Conservation (phyloP, 2,888 invertebrate species). For the Athalia rosae region DNA sequence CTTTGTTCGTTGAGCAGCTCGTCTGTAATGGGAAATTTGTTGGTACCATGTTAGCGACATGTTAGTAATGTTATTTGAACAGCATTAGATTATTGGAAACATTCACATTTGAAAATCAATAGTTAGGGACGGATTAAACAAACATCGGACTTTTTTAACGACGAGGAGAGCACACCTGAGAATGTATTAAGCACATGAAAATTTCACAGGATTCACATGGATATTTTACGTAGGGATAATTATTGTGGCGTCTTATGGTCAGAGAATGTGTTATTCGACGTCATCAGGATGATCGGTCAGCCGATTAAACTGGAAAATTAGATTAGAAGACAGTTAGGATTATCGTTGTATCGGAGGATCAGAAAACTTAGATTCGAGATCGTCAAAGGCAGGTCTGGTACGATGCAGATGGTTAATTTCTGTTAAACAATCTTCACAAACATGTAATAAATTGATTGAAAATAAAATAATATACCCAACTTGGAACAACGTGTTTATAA, state of each 20-base stretch:
- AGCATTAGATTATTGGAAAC: background rate
- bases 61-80: slow-evolving; percentile 58
- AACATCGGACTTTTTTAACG: background rate
- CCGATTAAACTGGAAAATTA: slow-evolving; percentile 19
- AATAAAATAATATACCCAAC: slow-evolving; percentile 25
- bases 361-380: background rate
- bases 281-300: background rate
- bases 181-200: background rate
- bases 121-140: background rate
- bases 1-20: slow-evolving; percentile 93
- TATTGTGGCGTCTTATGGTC: background rate
- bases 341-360: background rate
- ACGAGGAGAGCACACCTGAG: background rate
- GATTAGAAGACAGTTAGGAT: slow-evolving; percentile 9
- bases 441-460: background rate
- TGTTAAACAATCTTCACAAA: too few relatives aligned
- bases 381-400: background rate
- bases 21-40: slow-evolving; percentile 78
- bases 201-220: background rate
- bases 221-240: too few relatives aligned
- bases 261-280: background rate
- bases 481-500: slow-evolving; percentile 59
- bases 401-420: background rate
- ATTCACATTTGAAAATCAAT: background rate
- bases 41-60: slow-evolving; percentile 49